A percentile compares a stretch with the other conserved stretches of the same genome.
These are phyloP conservation scores for Mustela nigripes DNA, from an alignment of 2,113 vertebrate genomes.

Conservation along the genomic window DNA sequence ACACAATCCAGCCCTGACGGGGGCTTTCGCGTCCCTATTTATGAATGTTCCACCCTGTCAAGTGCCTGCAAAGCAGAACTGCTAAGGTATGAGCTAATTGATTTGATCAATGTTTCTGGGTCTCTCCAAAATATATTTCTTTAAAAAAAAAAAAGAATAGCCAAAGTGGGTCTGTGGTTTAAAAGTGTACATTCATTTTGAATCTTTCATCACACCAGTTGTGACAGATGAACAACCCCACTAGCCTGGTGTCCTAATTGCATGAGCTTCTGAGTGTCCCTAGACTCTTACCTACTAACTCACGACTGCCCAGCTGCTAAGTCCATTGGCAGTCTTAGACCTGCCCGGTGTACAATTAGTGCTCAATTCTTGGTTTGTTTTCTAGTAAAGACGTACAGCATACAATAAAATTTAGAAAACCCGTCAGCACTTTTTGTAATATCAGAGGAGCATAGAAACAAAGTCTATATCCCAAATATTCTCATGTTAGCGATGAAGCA, in stretches of 20 bases:
- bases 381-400: slow-evolving; percentile 44
- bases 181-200: slow-evolving; percentile 1
- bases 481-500: background rate
- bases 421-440: slow-evolving; percentile 9
- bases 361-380: slow-evolving; percentile 67
- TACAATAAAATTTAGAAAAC: slow-evolving; percentile 63
- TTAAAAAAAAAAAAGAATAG: background rate
- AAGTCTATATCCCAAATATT: slow-evolving; percentile 34
- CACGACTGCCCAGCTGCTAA: slow-evolving; percentile 59
- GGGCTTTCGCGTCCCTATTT: slow-evolving; percentile 53
- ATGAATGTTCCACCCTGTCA: slow-evolving; percentile 76
- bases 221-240: slow-evolving; percentile 36
- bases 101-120: slow-evolving; percentile 77
- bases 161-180: slow-evolving; percentile 8
- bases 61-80: slow-evolving; percentile 71
- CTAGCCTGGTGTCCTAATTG: background rate
- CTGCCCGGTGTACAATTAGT: slow-evolving; percentile 71
- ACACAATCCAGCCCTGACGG: slow-evolving; percentile 59
- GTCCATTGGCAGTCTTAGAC: slow-evolving; percentile 76
- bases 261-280: background rate
- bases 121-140: slow-evolving; percentile 73
- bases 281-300: slow-evolving; percentile 60
- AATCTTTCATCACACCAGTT: background rate
- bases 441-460: background rate
- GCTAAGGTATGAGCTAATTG: slow-evolving; percentile 74